A percentile compares a stretch with the other conserved stretches of the same genome.
phyloP scores from a whole-genome alignment of 2,113 vertebrate genomes.

The Apus apus region DNA sequence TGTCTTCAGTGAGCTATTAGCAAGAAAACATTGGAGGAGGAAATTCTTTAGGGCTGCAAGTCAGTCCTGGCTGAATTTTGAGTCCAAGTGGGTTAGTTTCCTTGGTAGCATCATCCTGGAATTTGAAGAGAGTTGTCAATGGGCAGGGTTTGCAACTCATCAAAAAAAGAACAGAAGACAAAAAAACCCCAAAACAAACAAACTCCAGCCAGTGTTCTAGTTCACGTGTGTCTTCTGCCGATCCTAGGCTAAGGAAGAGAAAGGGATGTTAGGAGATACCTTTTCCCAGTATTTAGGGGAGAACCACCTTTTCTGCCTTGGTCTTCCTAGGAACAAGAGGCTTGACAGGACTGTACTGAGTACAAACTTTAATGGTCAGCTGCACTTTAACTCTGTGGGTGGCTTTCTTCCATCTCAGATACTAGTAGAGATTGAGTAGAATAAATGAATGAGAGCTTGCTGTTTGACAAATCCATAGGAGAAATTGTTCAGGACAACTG shows the following conservation, averaged over 20 bases:
- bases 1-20: background rate
- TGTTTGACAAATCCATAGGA: background rate
- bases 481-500: background rate
- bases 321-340: background rate
- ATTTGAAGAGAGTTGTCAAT: background rate
- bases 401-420: background rate
- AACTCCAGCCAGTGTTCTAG: background rate
- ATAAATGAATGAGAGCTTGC: background rate
- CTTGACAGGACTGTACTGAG: background rate
- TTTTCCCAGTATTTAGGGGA: background rate
- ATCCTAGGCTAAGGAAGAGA: background rate
- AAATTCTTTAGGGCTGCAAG: background rate
- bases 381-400: background rate
- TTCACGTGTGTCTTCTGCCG: background rate
- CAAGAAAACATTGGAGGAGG: background rate
- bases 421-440: background rate
- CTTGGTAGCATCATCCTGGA: background rate
- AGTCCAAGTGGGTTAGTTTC: background rate
- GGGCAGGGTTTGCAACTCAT: background rate
- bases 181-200: background rate
- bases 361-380: background rate
- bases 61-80: background rate
- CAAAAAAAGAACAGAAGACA: background rate
- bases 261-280: background rate
- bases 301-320: background rate